Evolutionary conservation across 2,888 invertebrate genomes (phyloP).

Genomic region (Herminia tarsipennalis): DNA sequence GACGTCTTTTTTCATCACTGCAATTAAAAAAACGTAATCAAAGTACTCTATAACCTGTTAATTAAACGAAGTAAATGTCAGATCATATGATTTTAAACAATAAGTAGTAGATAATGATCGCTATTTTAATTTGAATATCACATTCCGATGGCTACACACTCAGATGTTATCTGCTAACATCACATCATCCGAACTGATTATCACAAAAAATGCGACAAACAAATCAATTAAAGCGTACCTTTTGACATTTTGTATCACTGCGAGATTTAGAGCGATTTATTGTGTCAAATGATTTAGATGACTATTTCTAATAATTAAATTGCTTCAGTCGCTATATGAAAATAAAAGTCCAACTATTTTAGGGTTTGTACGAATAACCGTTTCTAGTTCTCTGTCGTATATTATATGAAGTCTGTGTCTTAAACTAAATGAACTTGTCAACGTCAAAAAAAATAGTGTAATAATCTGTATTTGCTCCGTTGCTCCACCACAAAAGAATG

Average conservation of each 20-base stretch:
- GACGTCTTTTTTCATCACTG: too few relatives aligned
- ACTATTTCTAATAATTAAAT: too few relatives aligned
- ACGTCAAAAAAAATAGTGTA: too few relatives aligned
- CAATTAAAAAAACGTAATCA: background rate
- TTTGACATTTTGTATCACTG: constrained; percentile 3
- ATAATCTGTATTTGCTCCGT: too few relatives aligned
- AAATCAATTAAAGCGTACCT: constrained; percentile 43
- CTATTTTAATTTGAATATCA: constrained; percentile 33
- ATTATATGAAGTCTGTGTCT: too few relatives aligned
- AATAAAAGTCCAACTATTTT: too few relatives aligned
- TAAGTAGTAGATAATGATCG: constrained; percentile 9
- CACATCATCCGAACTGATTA: constrained; percentile 27
- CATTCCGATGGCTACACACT: constrained; percentile 29
- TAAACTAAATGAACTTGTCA: too few relatives aligned
- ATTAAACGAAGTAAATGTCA: background rate
- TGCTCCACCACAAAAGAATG: too few relatives aligned
- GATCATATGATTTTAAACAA: constrained; percentile 6
- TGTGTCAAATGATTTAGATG: background rate
- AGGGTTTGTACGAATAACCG: too few relatives aligned
- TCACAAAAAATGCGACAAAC: constrained; percentile 42
- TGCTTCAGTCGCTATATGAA: too few relatives aligned
- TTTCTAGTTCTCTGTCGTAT: too few relatives aligned
- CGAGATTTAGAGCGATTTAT: background rate
- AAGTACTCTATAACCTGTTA: background rate
- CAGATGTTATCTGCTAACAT: constrained; percentile 22